Evolutionary conservation across 1,140 invertebrate genomes (phyloP), one percentile per base, ranked within the genome.

Genomic region (Drosophila mayri): DNA sequence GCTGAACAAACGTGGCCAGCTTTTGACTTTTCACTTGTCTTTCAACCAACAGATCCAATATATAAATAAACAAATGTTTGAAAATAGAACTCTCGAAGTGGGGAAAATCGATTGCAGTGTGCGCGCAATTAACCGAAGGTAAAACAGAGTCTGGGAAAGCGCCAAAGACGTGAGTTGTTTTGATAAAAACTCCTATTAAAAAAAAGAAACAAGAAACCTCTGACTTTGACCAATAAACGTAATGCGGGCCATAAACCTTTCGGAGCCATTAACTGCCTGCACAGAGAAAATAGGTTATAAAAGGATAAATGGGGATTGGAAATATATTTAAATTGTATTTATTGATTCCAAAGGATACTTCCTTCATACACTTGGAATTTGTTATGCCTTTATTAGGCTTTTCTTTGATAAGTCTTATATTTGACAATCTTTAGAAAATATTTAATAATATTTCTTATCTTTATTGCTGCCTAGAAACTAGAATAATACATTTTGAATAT

Each of bases 1-100:
- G 14, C 25, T n/a, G 16, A 40, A 35, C 73, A 76, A 43, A 58
- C 73, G 72, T 32, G 52, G 63, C 63, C 61, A 66, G 72, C 72
- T 76, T 76, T 74, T 76, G 73, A 76, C 73, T 76, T 76, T 76
- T 76, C 61, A 76, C 73, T 76, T 76, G 61, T 76, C 81, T 87
- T 87, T 86, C 84, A 66, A 63, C 67, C 68, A 75, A 79, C 72
- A 58, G 76, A 64, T 72, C 72, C 70, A 41, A 66, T 68, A 28
- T 43, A 70, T 76, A 76, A 76, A 76, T 76, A 76, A 76, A 76
- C 74, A 76, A 76, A 76, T 59, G 41, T 62, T 49, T 67, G 54
- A 30, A 68, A 68, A 77, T 70, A 77, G 74, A 59, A 77, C 65
- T 58, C 65, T 58, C 28, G 20, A 62, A 67, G 57, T 60, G 64